Percentiles rank a stretch among this genome's conserved stretches.
Conservation (phyloP, 1,140 invertebrate species). For the Atopsyche davidsoni region DNA sequence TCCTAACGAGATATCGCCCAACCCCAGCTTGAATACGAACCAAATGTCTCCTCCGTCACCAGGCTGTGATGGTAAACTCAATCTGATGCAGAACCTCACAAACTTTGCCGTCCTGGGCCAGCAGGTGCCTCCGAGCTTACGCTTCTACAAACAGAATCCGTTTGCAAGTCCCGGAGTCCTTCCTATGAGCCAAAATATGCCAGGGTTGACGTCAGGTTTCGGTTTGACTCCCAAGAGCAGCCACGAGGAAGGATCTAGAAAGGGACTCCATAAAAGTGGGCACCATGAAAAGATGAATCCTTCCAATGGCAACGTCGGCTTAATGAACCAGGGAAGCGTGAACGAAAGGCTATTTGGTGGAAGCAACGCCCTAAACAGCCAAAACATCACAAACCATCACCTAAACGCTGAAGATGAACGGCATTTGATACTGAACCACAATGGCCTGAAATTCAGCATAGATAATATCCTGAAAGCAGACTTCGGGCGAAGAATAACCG, state of each 20-base stretch:
- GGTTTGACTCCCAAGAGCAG: constrained; percentile 3
- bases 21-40: constrained; percentile 13
- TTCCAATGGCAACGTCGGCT: constrained; percentile 8
- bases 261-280: constrained; percentile 9
- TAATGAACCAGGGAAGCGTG: constrained; percentile 10
- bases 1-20: constrained; percentile 27
- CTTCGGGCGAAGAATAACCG: constrained; percentile 70
- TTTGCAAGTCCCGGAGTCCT: constrained; percentile 16
- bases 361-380: constrained; percentile 30
- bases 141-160: constrained; percentile 26
- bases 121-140: constrained; percentile 15
- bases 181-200: constrained; percentile 16
- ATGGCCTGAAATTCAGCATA: constrained; percentile 81
- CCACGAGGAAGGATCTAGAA: constrained; percentile 15
- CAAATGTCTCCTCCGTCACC: constrained; percentile 22
- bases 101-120: constrained; percentile 24
- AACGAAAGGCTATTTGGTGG: constrained; percentile 23
- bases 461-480: constrained; percentile 88
- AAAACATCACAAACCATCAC: constrained; percentile 31
- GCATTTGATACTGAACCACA: constrained; percentile 48
- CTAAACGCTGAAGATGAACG: constrained; percentile 36
- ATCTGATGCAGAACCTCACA: constrained; percentile 24
- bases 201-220: constrained; percentile 16
- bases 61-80: constrained; percentile 23
- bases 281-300: constrained; percentile 14